These are phyloP conservation scores for Abscondita cerata DNA, from an alignment of 2,888 invertebrate species.

Conservation along the genomic window DNA sequence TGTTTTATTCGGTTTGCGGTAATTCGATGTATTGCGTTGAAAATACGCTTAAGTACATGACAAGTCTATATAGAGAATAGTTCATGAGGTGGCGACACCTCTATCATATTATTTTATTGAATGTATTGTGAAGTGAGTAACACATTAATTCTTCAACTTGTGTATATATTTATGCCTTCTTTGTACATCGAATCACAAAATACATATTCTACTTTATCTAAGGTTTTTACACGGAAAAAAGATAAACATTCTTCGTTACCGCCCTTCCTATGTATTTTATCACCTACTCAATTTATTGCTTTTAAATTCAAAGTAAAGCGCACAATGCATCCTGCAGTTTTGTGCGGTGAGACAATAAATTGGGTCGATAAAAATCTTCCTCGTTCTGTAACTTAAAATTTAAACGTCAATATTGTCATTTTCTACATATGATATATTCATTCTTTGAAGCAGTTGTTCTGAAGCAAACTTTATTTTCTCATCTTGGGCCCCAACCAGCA, in stretches of 20 bases:
- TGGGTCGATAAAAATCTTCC: neutral
- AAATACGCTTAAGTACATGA: too few relatives aligned
- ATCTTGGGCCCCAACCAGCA: constrained; percentile 54
- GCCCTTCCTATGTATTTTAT: too few relatives aligned
- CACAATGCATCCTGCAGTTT: neutral
- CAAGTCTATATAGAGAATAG: too few relatives aligned
- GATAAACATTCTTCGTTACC: neutral
- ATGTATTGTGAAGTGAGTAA: too few relatives aligned
- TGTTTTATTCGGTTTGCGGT: too few relatives aligned
- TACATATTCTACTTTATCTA: constrained; percentile 24
- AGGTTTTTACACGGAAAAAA: neutral
- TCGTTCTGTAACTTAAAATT: constrained; percentile 7
- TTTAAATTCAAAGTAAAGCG: too few relatives aligned
- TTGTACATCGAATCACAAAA: constrained; percentile 35
- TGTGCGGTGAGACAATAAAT: neutral
- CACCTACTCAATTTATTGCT: too few relatives aligned
- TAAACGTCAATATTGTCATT: constrained; percentile 52
- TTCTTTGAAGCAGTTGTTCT: constrained; percentile 54
- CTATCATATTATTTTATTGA: too few relatives aligned
- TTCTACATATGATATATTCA: constrained; percentile 57
- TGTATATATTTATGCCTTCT: constrained; percentile 9
- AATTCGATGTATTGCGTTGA: too few relatives aligned
- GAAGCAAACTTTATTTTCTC: constrained; percentile 57
- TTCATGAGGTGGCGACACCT: too few relatives aligned
- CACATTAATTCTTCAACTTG: too few relatives aligned